Evolutionary conservation across 2,797 vertebrate genomes (phyloP), one percentile per base, ranked within the genome.

Genomic region (Cirrhinus mrigala): DNA sequence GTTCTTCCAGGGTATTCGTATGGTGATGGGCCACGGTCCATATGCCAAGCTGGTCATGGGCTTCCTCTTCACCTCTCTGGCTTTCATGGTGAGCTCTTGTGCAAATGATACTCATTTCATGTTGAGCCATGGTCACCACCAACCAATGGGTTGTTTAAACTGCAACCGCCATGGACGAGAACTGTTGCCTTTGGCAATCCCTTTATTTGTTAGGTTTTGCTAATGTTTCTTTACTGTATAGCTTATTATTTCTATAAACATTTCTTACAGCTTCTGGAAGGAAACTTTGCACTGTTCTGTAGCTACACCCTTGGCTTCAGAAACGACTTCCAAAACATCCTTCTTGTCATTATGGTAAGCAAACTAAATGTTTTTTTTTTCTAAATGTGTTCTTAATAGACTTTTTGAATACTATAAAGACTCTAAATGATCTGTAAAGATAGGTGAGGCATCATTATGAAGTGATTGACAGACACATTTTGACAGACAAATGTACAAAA

Each of bases 261-360:
- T 71, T 89, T 88, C 77, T 78, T 70, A 86, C 93, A 99, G 98
- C 94, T 99, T 22, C 93, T 99, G 85, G 97, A 99, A 58, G 98
- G 98, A 50, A 99, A 99, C 93, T 98, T 99, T 46, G 98, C 97
- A 16, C 95, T 99, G 64, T 99, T 99, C 93, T 97, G 98, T 90
- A 97, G 94, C 81, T 96, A 98, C 29, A 95, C 97, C 29, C 92
- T 99, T 76, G 97, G 96, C 68, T 98, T 98, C 90, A 96, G 96
- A 85, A 95, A 97, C 0, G 94, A 99, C 88, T 99, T 97, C 89
- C 98, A 99, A 93, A 98, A 99, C 87, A 95, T 99, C 62, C 96
- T 99, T 4, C 94, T 99, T 90, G 96, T 96, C 88, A 97, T 99
- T 93, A 98, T 99, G 98, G 98, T 99, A 92, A 68, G 97, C 15